Evolutionary conservation across 53 echinoderm and acorn worm species (phyloP).

Genomic region (Hippasteria phrygiana): DNA sequence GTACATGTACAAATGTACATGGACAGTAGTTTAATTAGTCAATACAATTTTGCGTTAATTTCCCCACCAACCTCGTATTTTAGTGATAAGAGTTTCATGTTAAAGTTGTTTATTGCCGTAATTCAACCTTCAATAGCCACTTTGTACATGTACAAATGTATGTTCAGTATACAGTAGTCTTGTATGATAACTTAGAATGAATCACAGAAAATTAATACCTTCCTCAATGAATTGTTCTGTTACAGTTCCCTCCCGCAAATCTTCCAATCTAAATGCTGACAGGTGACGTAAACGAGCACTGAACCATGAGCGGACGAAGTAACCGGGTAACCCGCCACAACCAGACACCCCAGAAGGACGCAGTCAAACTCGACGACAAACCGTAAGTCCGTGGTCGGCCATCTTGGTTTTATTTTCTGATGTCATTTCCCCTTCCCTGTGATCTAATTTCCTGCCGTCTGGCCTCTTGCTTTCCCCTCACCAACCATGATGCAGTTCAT

Average conservation of each 20-base stretch:
- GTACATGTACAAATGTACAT: neutral
- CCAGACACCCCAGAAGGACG: constrained; percentile 17
- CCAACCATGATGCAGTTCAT: constrained; percentile 32
- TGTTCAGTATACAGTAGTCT: neutral
- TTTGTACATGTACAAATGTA: neutral
- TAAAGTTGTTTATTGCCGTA: too few species aligned
- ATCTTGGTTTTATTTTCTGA: neutral
- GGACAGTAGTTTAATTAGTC: neutral
- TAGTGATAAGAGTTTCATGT: too few species aligned
- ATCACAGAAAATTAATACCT: constrained; percentile 44
- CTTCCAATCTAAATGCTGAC: constrained; percentile 15
- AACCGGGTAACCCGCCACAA: constrained; percentile 27
- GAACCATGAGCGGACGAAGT: constrained; percentile 6
- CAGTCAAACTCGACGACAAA: constrained; percentile 60
- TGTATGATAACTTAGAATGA: neutral
- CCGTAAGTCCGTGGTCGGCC: constrained; percentile 50
- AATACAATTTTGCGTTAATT: too few species aligned
- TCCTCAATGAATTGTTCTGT: neutral
- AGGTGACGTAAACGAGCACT: neutral
- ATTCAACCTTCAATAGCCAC: too few species aligned
- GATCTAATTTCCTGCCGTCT: constrained; percentile 40
- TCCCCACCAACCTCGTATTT: too few species aligned
- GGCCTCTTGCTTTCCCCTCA: neutral
- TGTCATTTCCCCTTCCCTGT: constrained; percentile 1
- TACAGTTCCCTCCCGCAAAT: neutral